phyloP scores from a whole-genome alignment of 1,140 invertebrate genomes.

The Camponotus pennsylvanicus region DNA sequence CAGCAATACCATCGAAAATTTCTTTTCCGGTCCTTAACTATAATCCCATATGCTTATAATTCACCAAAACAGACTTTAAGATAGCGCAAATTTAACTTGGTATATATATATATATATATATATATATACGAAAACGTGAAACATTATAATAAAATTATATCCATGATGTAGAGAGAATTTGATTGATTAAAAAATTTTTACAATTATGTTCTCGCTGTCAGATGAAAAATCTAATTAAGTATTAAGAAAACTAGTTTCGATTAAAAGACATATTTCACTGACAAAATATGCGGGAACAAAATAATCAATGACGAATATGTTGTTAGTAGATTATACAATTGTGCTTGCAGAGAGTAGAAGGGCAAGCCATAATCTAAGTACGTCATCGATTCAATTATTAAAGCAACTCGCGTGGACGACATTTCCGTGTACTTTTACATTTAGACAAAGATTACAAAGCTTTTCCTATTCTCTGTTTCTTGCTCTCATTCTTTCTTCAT shows the following conservation, averaged over 20 bases:
- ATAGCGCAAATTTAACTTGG: slow-evolving; percentile 42
- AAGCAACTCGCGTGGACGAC: slow-evolving; percentile 62
- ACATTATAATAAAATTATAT: slow-evolving; percentile 62
- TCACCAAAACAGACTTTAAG: slow-evolving; percentile 40
- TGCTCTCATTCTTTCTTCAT: slow-evolving; percentile 9
- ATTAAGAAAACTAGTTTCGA: slow-evolving; percentile 35
- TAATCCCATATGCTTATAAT: slow-evolving; percentile 48
- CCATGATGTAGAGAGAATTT: slow-evolving; percentile 39
- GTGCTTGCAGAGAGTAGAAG: slow-evolving; percentile 72
- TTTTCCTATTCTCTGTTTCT: slow-evolving; percentile 59
- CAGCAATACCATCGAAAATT: slow-evolving; percentile 52
- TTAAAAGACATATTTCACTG: slow-evolving; percentile 48
- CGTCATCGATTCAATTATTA: slow-evolving; percentile 64
- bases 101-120: slow-evolving; percentile 46
- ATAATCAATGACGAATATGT: slow-evolving; percentile 65
- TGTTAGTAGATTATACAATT: slow-evolving; percentile 73
- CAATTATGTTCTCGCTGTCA: slow-evolving; percentile 60
- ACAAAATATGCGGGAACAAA: slow-evolving; percentile 61
- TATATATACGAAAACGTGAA: slow-evolving; percentile 53
- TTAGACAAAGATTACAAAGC: slow-evolving; percentile 65
- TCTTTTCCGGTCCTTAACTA: slow-evolving; percentile 41
- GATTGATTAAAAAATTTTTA: slow-evolving; percentile 59
- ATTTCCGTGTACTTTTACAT: slow-evolving; percentile 58
- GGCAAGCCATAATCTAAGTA: slow-evolving; percentile 76
- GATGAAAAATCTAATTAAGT: slow-evolving; percentile 49